These are phyloP conservation scores for Brachyalestes nurse DNA, from an alignment of 2,797 vertebrate genomes.

Conservation along the genomic window DNA sequence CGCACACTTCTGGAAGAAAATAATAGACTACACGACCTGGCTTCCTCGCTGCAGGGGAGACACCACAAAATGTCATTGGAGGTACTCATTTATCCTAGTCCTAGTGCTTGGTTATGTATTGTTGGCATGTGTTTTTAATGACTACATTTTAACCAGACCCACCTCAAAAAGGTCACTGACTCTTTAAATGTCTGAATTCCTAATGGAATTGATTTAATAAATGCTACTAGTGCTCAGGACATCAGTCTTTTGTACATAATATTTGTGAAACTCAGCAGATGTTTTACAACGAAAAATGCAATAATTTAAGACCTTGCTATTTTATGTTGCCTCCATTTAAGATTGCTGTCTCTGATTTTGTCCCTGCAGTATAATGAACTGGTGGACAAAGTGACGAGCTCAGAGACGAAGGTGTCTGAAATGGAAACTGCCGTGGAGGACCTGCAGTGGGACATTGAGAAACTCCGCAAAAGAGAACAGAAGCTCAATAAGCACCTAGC, in stretches of 20 bases:
- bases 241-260: background rate
- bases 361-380: conserved; percentile 86
- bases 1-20: conserved; percentile 84
- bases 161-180: background rate
- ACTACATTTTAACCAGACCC: background rate
- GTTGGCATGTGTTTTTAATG: too few species aligned
- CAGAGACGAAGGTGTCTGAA: conserved; percentile 94
- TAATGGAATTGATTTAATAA: background rate
- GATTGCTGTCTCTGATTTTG: background rate
- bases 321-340: background rate
- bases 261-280: background rate
- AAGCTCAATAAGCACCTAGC: conserved; percentile 93
- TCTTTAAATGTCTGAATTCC: background rate
- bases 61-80: conserved; percentile 93
- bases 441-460: conserved; percentile 95
- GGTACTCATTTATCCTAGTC: conserved; percentile 61
- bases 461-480: conserved; percentile 91
- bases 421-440: conserved; percentile 95
- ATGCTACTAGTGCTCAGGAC: background rate
- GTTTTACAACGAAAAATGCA: background rate
- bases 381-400: conserved; percentile 91
- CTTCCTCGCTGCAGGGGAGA: conserved; percentile 87
- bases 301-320: background rate
- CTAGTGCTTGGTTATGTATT: too few species aligned
- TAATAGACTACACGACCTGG: conserved; percentile 83